Evolutionary conservation across 1,140 invertebrate species (phyloP).

Genomic region (Rhagoletis zephyria): DNA sequence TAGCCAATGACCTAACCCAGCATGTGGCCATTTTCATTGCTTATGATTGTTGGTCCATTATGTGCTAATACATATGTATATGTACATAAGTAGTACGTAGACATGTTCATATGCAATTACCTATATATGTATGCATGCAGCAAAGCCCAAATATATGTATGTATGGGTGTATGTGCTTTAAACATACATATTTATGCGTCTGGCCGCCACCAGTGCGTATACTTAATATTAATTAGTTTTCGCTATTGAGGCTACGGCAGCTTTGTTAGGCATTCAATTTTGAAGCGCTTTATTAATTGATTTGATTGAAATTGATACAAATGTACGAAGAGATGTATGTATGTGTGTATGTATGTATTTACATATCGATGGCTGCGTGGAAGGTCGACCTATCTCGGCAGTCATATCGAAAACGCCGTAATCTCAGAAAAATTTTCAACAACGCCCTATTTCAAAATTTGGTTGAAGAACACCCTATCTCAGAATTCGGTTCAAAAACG

Average conservation of each 20-base stretch:
- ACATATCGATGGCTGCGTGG: background rate
- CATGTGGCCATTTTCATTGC: conserved; percentile 41
- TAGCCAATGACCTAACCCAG: conserved; percentile 18
- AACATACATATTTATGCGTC: too few relatives aligned
- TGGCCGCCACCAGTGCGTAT: conserved; percentile 23
- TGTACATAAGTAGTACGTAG: background rate
- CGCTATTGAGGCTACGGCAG: background rate
- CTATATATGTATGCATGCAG: too few relatives aligned
- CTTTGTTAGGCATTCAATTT: conserved; percentile 33
- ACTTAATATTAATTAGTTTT: conserved; percentile 50
- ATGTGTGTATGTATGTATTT: background rate
- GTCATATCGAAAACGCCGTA: too few relatives aligned
- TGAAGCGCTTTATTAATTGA: conserved; percentile 43
- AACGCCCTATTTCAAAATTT: too few relatives aligned
- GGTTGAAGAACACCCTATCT: too few relatives aligned
- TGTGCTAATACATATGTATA: background rate
- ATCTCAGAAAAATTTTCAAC: too few relatives aligned
- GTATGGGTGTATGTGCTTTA: background rate
- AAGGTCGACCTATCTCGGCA: too few relatives aligned
- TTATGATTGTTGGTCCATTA: conserved; percentile 27
- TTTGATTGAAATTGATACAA: conserved; percentile 41
- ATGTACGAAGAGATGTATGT: too few relatives aligned
- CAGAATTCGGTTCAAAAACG: too few relatives aligned
- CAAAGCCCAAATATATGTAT: too few relatives aligned
- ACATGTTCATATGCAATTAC: background rate